Conservation (phyloP, 2,113 vertebrate species). For the rabbit (Oryctolagus cuniculus) region DNA sequence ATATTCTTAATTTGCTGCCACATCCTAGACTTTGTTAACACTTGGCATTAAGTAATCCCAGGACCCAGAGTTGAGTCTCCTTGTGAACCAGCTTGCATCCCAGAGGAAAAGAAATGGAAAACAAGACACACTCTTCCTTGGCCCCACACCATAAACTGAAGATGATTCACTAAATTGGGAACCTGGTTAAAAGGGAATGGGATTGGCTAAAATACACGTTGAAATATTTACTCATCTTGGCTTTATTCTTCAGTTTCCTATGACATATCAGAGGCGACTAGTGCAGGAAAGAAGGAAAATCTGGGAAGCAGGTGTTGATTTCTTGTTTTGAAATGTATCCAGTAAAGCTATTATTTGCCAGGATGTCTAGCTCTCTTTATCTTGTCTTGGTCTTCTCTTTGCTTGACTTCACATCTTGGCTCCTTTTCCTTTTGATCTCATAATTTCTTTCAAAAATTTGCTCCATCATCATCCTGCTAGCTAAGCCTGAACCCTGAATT, state of each 20-base stretch:
- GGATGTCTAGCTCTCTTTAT: neutral
- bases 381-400: neutral
- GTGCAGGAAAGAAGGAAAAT: conserved; percentile 9
- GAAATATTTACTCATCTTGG: neutral
- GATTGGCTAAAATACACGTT: neutral
- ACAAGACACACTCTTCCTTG: neutral
- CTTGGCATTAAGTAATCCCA: conserved; percentile 37
- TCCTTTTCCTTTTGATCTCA: neutral
- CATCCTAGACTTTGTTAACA: neutral
- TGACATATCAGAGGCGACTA: conserved; percentile 33
- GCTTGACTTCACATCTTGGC: neutral
- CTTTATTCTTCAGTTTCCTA: conserved; percentile 49
- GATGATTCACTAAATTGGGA: neutral
- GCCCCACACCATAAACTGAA: conserved; percentile 23
- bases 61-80: conserved; percentile 5
- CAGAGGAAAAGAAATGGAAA: conserved; percentile 13
- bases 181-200: neutral
- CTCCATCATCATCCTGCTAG: neutral
- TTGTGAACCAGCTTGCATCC: conserved; percentile 50
- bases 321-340: conserved; percentile 39
- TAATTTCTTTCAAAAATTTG: conserved; percentile 40
- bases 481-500: neutral
- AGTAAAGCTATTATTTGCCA: conserved; percentile 40
- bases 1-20: conserved; percentile 54
- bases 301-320: conserved; percentile 45